A percentile compares a stretch with the other conserved stretches of the same genome.
Conservation (phyloP, 1,140 invertebrate genomes). For the Cydia strobilella region DNA sequence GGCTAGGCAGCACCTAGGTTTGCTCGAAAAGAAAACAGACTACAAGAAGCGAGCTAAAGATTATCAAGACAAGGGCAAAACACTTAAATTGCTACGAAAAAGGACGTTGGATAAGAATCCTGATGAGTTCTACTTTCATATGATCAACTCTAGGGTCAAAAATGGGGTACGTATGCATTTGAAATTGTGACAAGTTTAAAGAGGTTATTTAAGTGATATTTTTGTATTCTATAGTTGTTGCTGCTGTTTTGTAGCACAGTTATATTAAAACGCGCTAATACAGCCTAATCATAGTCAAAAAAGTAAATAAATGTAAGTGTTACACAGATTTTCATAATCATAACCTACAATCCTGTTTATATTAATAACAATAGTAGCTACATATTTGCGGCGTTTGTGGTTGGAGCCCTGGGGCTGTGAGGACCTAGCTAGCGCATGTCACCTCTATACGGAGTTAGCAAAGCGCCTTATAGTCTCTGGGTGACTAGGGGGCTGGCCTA, state of each 20-base stretch:
- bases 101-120: slow-evolving; percentile 96
- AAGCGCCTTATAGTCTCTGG: too few species aligned
- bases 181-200: neutral
- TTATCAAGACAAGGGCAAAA: slow-evolving; percentile 90
- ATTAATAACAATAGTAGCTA: neutral
- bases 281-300: too few species aligned
- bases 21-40: slow-evolving; percentile 98
- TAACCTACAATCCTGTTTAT: slow-evolving; percentile 11
- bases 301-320: too few species aligned
- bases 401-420: too few species aligned
- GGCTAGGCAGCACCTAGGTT: slow-evolving; percentile 89
- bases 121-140: slow-evolving; percentile 99
- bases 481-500: too few species aligned
- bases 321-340: neutral
- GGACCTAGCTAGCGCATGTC: too few species aligned
- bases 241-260: too few species aligned
- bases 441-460: too few species aligned
- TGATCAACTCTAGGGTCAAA: slow-evolving; percentile 94
- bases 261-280: too few species aligned
- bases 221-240: too few species aligned
- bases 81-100: slow-evolving; percentile 90
- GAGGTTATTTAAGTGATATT: too few species aligned
- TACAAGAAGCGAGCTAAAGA: slow-evolving; percentile 92
- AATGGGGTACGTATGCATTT: slow-evolving; percentile 78
- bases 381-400: too few species aligned